Conservation (phyloP, 2,797 vertebrate genomes). For the Cichlasoma orientale region DNA sequence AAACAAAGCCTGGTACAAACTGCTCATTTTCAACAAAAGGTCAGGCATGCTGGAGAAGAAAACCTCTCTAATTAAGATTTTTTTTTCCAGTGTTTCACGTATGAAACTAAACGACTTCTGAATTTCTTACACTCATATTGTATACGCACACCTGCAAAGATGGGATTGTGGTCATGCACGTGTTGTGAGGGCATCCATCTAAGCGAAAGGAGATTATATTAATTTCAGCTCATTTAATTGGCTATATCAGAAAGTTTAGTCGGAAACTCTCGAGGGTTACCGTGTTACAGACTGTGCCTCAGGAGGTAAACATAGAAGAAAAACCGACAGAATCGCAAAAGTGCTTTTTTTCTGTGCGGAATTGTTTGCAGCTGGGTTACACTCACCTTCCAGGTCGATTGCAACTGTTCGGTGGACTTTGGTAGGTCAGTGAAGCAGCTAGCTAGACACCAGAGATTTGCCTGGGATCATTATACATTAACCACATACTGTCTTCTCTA, state of each 20-base stretch:
- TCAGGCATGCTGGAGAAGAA: neutral
- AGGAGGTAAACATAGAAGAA: conserved; percentile 8
- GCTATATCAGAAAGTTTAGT: conserved; percentile 4
- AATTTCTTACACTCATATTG: neutral
- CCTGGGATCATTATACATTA: conserved; percentile 47
- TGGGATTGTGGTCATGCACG: neutral
- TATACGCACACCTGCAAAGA: neutral
- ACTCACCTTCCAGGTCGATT: conserved; percentile 49
- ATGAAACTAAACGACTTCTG: neutral
- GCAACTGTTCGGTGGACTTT: conserved; percentile 44
- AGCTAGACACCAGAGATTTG: conserved; percentile 60
- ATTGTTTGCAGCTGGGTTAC: conserved; percentile 49
- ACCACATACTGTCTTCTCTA: conserved; percentile 2
- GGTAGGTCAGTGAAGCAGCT: conserved; percentile 68
- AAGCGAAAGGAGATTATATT: neutral
- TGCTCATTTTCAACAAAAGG: neutral
- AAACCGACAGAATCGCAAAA: conserved; percentile 29
- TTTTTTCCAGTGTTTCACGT: neutral
- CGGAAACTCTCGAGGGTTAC: neutral
- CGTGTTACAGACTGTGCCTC: neutral
- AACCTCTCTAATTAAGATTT: neutral
- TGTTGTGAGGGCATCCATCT: neutral
- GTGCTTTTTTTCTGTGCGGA: conserved; percentile 18
- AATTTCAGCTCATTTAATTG: neutral
- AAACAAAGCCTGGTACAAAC: conserved; percentile 1